Evolutionary conservation across 1,140 invertebrate genomes (phyloP).

Genomic region (Epicauta chinensis): DNA sequence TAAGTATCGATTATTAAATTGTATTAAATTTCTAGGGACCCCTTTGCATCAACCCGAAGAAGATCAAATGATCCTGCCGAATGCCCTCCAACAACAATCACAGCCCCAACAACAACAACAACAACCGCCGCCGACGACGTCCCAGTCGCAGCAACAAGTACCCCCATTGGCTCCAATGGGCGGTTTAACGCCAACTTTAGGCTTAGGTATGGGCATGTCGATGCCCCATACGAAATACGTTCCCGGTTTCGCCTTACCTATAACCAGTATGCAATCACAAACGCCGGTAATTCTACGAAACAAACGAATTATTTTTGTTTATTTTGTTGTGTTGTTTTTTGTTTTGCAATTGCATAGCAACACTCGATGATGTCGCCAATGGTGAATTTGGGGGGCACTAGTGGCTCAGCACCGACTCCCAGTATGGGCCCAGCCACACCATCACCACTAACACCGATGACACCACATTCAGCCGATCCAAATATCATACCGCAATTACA

Average conservation of each 20-base stretch:
- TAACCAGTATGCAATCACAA: conserved; percentile 81
- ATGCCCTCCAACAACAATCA: conserved; percentile 70
- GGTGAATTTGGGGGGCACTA: conserved; percentile 56
- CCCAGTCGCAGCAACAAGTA: conserved; percentile 42
- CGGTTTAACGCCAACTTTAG: conserved; percentile 45
- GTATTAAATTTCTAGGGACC: conserved; percentile 57
- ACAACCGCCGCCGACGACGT: conserved; percentile 34
- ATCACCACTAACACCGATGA: conserved; percentile 87
- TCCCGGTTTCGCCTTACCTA: conserved; percentile 55
- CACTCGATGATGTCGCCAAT: conserved; percentile 70
- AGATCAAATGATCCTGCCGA: conserved; percentile 78
- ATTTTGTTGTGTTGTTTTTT: too few species aligned
- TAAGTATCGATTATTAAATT: neutral
- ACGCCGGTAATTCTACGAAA: conserved; percentile 62
- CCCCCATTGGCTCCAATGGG: conserved; percentile 55
- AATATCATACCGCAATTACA: conserved; percentile 91
- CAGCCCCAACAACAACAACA: conserved; percentile 43
- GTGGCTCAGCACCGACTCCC: conserved; percentile 46
- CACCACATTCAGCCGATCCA: conserved; percentile 88
- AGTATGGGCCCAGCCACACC: conserved; percentile 69
- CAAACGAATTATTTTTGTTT: too few species aligned
- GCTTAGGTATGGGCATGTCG: conserved; percentile 48
- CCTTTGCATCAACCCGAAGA: conserved; percentile 87
- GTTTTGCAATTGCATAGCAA: too few species aligned
- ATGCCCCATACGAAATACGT: conserved; percentile 64